Evolutionary conservation across 2,797 vertebrate species (phyloP).

Genomic region (Cottoperca gobio): DNA sequence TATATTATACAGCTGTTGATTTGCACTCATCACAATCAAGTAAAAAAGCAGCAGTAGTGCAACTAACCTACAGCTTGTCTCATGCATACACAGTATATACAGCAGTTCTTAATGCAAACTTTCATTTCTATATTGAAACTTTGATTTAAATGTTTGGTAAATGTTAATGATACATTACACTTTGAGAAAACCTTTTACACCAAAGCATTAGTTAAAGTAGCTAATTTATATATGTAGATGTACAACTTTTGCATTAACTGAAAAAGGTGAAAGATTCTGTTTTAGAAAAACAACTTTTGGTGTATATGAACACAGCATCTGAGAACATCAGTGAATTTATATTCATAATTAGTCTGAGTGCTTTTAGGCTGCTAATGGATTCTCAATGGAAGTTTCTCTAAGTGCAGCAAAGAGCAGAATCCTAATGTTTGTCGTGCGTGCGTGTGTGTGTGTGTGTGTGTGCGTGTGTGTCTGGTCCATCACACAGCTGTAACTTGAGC

Average conservation of each 20-base stretch:
- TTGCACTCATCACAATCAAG: conserved; percentile 24
- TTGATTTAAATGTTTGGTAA: background rate
- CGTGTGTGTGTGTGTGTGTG: conserved; percentile 20
- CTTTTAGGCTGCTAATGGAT: conserved; percentile 78
- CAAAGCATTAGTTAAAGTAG: background rate
- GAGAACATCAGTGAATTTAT: conserved; percentile 64
- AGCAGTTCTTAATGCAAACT: background rate
- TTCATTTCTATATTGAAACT: background rate
- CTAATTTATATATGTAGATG: background rate
- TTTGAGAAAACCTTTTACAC: background rate
- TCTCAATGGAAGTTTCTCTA: conserved; percentile 71
- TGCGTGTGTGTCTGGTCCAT: conserved; percentile 37
- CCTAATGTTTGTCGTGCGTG: conserved; percentile 62
- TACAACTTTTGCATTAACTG: conserved; percentile 19
- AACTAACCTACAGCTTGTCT: background rate
- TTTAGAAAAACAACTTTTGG: conserved; percentile 50
- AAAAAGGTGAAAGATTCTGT: conserved; percentile 34
- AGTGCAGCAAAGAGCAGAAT: conserved; percentile 73
- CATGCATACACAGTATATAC: background rate
- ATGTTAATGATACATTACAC: background rate
- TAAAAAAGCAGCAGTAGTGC: background rate
- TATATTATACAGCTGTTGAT: conserved; percentile 10
- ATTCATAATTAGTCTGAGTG: conserved; percentile 78
- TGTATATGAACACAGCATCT: conserved; percentile 39
- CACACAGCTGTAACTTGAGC: conserved; percentile 65